Evolutionary conservation across 1,140 invertebrate genomes (phyloP), one percentile per base, ranked within the genome.

Genomic region (Pissodes strobi): DNA sequence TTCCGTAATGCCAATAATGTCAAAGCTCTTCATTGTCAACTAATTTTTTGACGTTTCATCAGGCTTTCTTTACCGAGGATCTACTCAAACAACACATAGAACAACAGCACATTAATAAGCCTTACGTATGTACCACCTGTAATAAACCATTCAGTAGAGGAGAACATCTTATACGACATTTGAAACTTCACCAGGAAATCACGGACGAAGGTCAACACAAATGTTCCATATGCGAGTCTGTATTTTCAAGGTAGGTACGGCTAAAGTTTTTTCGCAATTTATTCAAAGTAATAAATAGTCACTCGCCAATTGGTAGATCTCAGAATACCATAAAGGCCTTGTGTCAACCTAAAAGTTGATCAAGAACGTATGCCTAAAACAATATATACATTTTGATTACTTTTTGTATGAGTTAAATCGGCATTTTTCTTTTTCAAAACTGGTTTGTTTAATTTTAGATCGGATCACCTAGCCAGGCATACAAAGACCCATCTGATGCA

Each of bases 71-170:
- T n/a, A 74, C 70, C 2, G 66, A 72, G 17, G 76, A 76, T 18
- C 62, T 74, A 55, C 75, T 87, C 1, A 79, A 83, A 39, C 83
- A 86, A 21, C 86, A 88, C 71, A 79, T 85, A 15, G 77, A 86
- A 61, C 81, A 84, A 57, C 85, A 87, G 69, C 87, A 86, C 34
- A 85, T 85, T n/a, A 84, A 87, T 67, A 84, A 84, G 70, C 86
- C 86, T 0, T 86, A 84, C 62, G 82, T 82, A 66, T 86, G 85
- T 70, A 81, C 81, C 61, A 82, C 82, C 49, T 87, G 86, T 67
- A 73, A 78, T 43, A 80, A 85, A 65, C 74, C 70, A 4, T 80
- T 78, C 60, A 70, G 66, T 49, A 72, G 76, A 45, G 74, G 75
- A 2, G 76, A 79, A 64, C 75, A 79, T 61, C 63, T 78, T 2